Evolutionary conservation across 2,888 invertebrate genomes (phyloP), one percentile per base, ranked within the genome.

Genomic region (Myopa tessellatipennis): DNA sequence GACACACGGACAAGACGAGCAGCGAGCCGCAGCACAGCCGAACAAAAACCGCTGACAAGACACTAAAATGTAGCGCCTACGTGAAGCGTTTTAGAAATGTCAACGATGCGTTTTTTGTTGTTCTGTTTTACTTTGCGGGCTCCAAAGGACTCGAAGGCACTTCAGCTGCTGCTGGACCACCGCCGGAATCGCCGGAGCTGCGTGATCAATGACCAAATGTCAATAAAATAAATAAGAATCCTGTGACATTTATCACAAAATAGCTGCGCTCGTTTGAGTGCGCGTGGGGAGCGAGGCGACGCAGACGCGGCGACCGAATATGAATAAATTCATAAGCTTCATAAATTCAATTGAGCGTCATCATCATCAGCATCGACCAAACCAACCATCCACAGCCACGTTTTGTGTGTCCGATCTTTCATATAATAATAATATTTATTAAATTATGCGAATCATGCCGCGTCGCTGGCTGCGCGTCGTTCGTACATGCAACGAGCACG

Each of bases 171-270:
- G 74, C 67, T 77, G 79, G 84, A 84, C 84, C 85, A 84, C 85
- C 84, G 80, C 76, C 50, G 40, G 26, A 55, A 34, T 16, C 40
- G 52, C 12, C 6, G 14, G 50, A 55, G 79, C 83, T 83, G 83
- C 77, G 82, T 83, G 58, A 72, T 69, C 79, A 76, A 70, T 77
- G 78, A 36, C 74, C 36, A 14, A 77, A 88, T 88, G 88, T 88
- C 89, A 88, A 74, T 88, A 85, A 85, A 85, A 83, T 85, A 88
- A 88, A 88, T 88, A 88, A 88, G 87, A 85, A 87, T 84, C 86
- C 88, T 86, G 88, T 87, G 88, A 88, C 88, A 88, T 88, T 88
- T 88, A 88, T 88, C 89, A 88, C 88, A 88, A 84, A 81, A 16
- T 58, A 26, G 26, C 2, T 26, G 26, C 26, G 26, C 26, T 26